A percentile compares a stretch with the other conserved stretches of the same genome.
Evolutionary conservation across 2,797 vertebrate genomes (phyloP).

Genomic region (Artibeus lituratus): DNA sequence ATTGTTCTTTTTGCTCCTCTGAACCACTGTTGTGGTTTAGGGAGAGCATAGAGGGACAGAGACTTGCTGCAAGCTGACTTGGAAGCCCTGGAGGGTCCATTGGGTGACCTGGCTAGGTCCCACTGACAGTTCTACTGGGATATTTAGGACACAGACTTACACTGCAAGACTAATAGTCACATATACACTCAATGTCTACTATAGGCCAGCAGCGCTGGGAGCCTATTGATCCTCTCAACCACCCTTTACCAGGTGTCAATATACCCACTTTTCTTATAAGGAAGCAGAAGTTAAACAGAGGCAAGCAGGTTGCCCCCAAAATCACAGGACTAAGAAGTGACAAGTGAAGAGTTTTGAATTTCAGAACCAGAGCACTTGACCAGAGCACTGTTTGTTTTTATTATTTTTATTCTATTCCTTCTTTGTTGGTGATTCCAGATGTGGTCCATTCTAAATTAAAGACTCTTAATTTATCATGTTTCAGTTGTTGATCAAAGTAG

Average conservation of each 20-base stretch:
- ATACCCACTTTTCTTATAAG: not conserved
- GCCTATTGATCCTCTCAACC: not conserved
- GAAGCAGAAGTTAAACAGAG: not conserved
- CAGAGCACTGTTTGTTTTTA: not conserved
- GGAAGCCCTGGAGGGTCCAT: not conserved
- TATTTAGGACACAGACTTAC: not conserved
- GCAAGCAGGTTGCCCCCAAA: not conserved
- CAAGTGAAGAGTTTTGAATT: not conserved
- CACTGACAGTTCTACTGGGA: not conserved
- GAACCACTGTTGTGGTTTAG: not conserved
- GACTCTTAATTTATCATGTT: not conserved
- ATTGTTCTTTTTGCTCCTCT: not conserved
- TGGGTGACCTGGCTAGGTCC: not conserved
- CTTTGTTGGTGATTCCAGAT: not conserved
- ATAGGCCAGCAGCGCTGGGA: not conserved
- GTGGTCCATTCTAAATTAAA: not conserved
- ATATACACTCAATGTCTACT: not conserved
- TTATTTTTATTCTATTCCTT: not conserved
- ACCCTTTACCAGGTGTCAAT: not conserved
- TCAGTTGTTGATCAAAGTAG: not conserved
- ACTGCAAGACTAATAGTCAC: not conserved
- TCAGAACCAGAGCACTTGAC: not conserved
- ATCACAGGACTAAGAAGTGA: not conserved
- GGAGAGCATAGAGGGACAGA: not conserved
- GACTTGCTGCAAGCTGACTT: not conserved